phyloP scores from a whole-genome alignment of 2,888 invertebrate species.

The Heliconius ethilla region DNA sequence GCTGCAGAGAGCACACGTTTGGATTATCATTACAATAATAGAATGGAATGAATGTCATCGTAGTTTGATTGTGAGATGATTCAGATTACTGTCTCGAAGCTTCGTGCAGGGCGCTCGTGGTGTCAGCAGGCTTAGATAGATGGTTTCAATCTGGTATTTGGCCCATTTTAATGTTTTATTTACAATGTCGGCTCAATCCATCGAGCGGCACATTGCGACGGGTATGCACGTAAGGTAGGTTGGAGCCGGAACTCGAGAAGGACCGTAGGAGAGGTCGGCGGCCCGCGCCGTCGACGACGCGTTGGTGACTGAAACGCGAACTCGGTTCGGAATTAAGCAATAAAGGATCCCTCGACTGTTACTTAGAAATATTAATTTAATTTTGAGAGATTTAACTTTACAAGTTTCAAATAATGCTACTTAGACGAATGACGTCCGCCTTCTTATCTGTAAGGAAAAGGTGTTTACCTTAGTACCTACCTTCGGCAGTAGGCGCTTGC shows the following conservation, averaged over 20 bases:
- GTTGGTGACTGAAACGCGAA: constrained; percentile 78
- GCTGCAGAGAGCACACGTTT: constrained; percentile 23
- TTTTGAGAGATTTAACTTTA: constrained; percentile 79
- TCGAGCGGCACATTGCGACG: constrained; percentile 62
- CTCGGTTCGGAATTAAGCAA: constrained; percentile 73
- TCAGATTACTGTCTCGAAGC: background rate
- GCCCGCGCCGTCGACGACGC: constrained; percentile 61
- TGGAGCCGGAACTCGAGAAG: constrained; percentile 54
- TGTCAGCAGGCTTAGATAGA: constrained; percentile 71
- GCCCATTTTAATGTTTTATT: constrained; percentile 73
- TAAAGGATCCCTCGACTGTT: constrained; percentile 78
- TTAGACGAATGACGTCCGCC: constrained; percentile 78
- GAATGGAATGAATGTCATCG: constrained; percentile 10
- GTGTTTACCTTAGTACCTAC: constrained; percentile 55
- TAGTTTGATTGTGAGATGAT: constrained; percentile 9
- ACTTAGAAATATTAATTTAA: constrained; percentile 81
- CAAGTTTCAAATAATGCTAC: constrained; percentile 77
- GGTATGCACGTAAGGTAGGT: constrained; percentile 53
- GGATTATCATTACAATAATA: background rate
- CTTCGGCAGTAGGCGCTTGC: constrained; percentile 53
- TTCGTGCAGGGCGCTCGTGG: constrained; percentile 50
- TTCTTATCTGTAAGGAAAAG: constrained; percentile 73
- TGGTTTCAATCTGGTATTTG: constrained; percentile 74
- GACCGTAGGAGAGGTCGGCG: constrained; percentile 64
- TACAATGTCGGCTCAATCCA: constrained; percentile 66